Evolutionary conservation across 2,888 invertebrate genomes (phyloP).

Genomic region (Stictocephala bisonia): DNA sequence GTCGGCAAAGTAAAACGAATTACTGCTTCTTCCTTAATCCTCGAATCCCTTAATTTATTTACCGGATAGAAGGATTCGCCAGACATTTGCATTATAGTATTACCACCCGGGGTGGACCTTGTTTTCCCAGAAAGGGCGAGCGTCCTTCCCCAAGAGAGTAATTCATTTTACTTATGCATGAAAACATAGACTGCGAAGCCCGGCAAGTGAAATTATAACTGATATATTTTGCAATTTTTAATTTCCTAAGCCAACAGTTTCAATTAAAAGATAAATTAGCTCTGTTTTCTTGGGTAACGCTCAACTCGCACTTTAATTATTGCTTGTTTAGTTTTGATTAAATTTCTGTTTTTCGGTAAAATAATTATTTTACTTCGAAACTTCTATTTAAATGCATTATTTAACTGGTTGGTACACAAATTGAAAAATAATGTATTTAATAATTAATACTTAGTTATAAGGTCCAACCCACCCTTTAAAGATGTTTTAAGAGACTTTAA

Average conservation of each 20-base stretch:
- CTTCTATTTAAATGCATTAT: too few relatives aligned
- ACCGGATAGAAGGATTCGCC: constrained; percentile 19
- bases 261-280: constrained; percentile 36
- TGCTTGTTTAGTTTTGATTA: not conserved
- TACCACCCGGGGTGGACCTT: constrained; percentile 25
- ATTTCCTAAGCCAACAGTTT: constrained; percentile 40
- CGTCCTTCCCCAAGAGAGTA: constrained; percentile 32
- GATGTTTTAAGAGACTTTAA: too few relatives aligned
- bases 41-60: constrained; percentile 41
- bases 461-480: too few relatives aligned
- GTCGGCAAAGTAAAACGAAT: constrained; percentile 36
- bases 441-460: too few relatives aligned
- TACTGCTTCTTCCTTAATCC: constrained; percentile 39
- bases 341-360: too few relatives aligned
- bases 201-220: constrained; percentile 31
- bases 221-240: constrained; percentile 38
- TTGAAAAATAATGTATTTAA: too few relatives aligned
- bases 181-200: constrained; percentile 33
- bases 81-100: constrained; percentile 43
- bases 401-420: too few relatives aligned
- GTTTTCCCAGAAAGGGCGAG: constrained; percentile 25
- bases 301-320: not conserved
- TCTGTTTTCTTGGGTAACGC: constrained; percentile 28
- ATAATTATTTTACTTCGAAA: too few relatives aligned
- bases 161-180: constrained; percentile 42